These are phyloP conservation scores for Lysiphlebus fabarum DNA, from an alignment of 1,140 invertebrate species.

Conservation along the genomic window DNA sequence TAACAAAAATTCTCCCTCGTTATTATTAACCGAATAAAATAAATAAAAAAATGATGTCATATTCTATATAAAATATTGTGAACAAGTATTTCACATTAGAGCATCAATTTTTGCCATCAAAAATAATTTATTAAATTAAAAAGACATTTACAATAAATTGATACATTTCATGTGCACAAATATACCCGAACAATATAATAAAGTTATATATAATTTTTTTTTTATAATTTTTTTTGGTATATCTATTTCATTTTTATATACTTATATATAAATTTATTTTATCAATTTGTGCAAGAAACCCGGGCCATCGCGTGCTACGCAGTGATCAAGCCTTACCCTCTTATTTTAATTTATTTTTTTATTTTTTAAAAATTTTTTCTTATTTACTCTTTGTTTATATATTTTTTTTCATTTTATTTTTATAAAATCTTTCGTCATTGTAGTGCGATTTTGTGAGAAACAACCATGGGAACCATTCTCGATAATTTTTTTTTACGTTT, in stretches of 20 bases:
- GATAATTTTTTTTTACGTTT: constrained; percentile 7
- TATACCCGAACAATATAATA: too few species aligned
- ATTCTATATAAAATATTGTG: too few species aligned
- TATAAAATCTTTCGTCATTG: too few species aligned
- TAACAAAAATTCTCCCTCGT: too few species aligned
- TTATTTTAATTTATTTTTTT: neutral
- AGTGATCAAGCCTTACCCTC: constrained; percentile 8
- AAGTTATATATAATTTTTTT: constrained; percentile 8
- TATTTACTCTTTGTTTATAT: too few species aligned
- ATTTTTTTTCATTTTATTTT: too few species aligned
- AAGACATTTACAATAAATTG: constrained; percentile 49
- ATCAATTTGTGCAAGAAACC: constrained; percentile 17
- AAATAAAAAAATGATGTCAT: too few species aligned
- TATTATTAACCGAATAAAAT: too few species aligned
- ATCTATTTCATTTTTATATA: neutral
- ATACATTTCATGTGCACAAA: constrained; percentile 4
- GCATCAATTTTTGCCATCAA: constrained; percentile 14
- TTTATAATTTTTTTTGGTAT: constrained; percentile 21
- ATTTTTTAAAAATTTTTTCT: neutral
- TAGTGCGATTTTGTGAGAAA: constrained; percentile 15
- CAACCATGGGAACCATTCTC: constrained; percentile 8
- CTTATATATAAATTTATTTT: constrained; percentile 15
- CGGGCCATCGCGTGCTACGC: constrained; percentile 14
- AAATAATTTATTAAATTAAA: constrained; percentile 54
- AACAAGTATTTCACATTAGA: constrained; percentile 55